phyloP scores from a whole-genome alignment of 2,888 invertebrate genomes.

The Anticlea derivata region DNA sequence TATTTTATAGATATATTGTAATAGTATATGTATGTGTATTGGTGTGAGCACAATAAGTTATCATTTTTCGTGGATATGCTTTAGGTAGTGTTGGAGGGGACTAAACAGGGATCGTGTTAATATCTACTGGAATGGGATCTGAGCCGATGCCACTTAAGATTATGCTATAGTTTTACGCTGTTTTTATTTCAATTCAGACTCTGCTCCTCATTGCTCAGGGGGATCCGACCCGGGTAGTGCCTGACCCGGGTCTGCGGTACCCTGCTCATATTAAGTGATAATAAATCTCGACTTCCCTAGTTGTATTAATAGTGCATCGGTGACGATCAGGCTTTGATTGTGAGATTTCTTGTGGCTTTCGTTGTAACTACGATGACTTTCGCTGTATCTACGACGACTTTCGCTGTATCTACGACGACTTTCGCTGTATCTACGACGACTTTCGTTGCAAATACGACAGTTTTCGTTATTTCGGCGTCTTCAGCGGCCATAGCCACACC shows the following conservation, averaged over 20 bases:
- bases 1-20: slow-evolving; percentile 58
- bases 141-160: slow-evolving; percentile 45
- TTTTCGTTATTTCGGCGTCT: slow-evolving; percentile 53
- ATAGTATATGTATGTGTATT: slow-evolving; percentile 62
- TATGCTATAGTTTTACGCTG: slow-evolving; percentile 30
- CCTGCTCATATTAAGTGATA: slow-evolving; percentile 30
- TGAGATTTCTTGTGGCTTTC: slow-evolving; percentile 45
- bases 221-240: slow-evolving; percentile 21
- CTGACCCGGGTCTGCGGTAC: slow-evolving; percentile 17
- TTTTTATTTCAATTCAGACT: slow-evolving; percentile 30
- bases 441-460: slow-evolving; percentile 36
- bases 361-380: slow-evolving; percentile 43
- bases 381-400: neutral
- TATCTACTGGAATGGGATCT: slow-evolving; percentile 48
- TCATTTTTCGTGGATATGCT: slow-evolving; percentile 63
- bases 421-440: slow-evolving; percentile 2
- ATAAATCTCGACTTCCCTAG: slow-evolving; percentile 32
- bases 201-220: slow-evolving; percentile 26
- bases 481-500: slow-evolving; percentile 52
- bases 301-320: slow-evolving; percentile 30
- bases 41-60: slow-evolving; percentile 74
- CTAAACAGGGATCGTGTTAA: slow-evolving; percentile 69
- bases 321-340: slow-evolving; percentile 36
- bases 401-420: slow-evolving; percentile 34
- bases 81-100: slow-evolving; percentile 67